Conservation (phyloP, 2,797 vertebrate species). For the Parauchenoglanis punctatus region DNA sequence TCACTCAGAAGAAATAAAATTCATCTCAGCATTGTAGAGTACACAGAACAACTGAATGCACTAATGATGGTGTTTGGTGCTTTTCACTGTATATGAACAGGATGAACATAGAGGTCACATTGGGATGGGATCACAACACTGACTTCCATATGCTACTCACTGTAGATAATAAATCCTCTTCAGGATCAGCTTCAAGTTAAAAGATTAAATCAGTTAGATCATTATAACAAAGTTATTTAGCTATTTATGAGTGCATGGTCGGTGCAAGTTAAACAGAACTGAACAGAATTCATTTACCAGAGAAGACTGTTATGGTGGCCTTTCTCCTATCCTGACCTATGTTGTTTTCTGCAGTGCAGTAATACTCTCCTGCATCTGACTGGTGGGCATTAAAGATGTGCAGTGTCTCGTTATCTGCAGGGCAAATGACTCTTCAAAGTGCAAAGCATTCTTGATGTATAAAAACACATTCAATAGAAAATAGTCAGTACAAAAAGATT, state of each 20-base stretch:
- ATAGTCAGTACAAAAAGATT: background rate
- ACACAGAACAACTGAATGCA: background rate
- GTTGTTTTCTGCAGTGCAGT: conserved; percentile 73
- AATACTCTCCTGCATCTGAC: conserved; percentile 73
- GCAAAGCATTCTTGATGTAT: background rate
- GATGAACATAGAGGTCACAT: background rate
- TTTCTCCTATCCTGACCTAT: conserved; percentile 70
- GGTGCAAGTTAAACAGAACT: background rate
- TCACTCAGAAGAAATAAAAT: background rate
- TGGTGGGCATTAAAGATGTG: conserved; percentile 65
- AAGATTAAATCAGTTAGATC: conserved; percentile 50
- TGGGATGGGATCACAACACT: conserved; percentile 41
- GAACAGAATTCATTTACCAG: conserved; percentile 59
- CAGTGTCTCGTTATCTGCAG: conserved; percentile 69
- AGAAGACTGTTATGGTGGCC: conserved; percentile 64
- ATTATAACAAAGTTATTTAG: background rate
- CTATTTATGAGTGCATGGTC: background rate
- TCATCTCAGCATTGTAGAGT: background rate
- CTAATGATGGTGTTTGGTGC: background rate
- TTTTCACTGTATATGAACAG: conserved; percentile 9
- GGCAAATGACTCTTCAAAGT: background rate
- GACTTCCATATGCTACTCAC: conserved; percentile 66
- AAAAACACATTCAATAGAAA: background rate
- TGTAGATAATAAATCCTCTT: conserved; percentile 60
- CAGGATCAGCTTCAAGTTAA: conserved; percentile 64